phyloP scores from a whole-genome alignment of 2,797 vertebrate species.

The Telmatherina bonti region DNA sequence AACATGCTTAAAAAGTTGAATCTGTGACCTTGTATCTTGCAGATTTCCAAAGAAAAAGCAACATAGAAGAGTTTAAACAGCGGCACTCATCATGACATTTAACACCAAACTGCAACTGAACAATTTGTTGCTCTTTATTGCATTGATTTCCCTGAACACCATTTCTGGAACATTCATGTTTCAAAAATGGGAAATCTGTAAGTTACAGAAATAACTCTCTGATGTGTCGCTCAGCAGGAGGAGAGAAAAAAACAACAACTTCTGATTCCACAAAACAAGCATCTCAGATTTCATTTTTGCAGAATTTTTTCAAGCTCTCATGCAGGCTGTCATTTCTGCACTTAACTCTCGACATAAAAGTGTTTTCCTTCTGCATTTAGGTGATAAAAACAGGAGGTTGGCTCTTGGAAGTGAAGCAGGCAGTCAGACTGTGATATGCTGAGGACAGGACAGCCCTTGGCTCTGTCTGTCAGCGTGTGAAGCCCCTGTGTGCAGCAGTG shows the following conservation, averaged over 20 bases:
- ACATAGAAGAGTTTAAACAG: not conserved
- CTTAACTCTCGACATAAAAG: not conserved
- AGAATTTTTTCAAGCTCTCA: not conserved
- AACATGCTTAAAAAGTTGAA: not conserved
- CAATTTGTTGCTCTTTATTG: slow-evolving; percentile 35
- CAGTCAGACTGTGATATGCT: slow-evolving; percentile 45
- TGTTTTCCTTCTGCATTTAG: slow-evolving; percentile 23
- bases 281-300: slow-evolving; percentile 16
- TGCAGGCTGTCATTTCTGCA: not conserved
- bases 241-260: slow-evolving; percentile 9
- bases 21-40: not conserved
- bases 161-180: slow-evolving; percentile 28
- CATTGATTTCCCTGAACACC: slow-evolving; percentile 38
- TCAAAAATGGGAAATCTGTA: slow-evolving; percentile 41
- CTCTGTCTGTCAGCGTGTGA: slow-evolving; percentile 69
- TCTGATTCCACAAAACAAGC: slow-evolving; percentile 43
- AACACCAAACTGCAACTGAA: slow-evolving; percentile 29
- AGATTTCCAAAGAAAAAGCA: slow-evolving; percentile 16
- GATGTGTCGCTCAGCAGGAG: slow-evolving; percentile 22
- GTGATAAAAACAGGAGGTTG: slow-evolving; percentile 42
- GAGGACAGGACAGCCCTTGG: slow-evolving; percentile 65
- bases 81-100: slow-evolving; percentile 18
- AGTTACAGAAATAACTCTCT: slow-evolving; percentile 23
- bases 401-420: slow-evolving; percentile 18
- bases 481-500: slow-evolving; percentile 66